Evolutionary conservation across 2,113 vertebrate genomes (phyloP), one percentile per base, ranked within the genome.

Genomic region (Hydrochoerus hydrochaeris): DNA sequence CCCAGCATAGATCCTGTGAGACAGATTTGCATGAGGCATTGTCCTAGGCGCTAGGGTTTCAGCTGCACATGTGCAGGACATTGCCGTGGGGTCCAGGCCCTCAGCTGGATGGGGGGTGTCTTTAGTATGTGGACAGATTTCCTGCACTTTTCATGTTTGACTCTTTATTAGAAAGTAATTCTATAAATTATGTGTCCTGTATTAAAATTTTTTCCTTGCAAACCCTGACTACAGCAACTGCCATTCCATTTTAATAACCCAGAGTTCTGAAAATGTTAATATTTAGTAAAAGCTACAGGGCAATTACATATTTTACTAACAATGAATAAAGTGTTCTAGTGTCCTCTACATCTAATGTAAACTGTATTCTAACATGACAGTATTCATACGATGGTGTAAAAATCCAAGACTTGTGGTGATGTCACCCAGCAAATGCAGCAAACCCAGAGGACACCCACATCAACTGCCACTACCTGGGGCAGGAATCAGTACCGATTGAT

Each of bases 231-330:
- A 19, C 54, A 57, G 16, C 54, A 19, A 57, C 54, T 41, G 26
- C 35, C 35, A 1, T 85, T 82, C 44, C 38, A 73, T n/a, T 32
- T 77, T 65, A 62, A 32, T 2, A 52, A 58, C 65, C 41, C n/a
- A 0, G 4, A 17, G 80, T 85, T 84, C 57, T 35, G 5, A 67
- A 22, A 90, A 73, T 88, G 77, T 10, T 67, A 28, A 57, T 44
- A 80, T 71, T 78, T 49, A 89, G 28, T 49, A 44, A 93, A 91
- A 91, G 20, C 28, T 88, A 65, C 20, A 93, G 69, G 41, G 17
- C 41, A 85, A 89, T 88, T 46, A 26, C 30, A 35, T 63, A 46
- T 44, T 87, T 85, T 82, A 86, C 58, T 86, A 28, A 94, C 95
- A 90, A 32, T 52, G 20, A 75, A 69, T 80, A 57, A 84, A 62